Conservation (phyloP, 2,888 invertebrate genomes). For the Sinodicranocentrus sp. region DNA sequence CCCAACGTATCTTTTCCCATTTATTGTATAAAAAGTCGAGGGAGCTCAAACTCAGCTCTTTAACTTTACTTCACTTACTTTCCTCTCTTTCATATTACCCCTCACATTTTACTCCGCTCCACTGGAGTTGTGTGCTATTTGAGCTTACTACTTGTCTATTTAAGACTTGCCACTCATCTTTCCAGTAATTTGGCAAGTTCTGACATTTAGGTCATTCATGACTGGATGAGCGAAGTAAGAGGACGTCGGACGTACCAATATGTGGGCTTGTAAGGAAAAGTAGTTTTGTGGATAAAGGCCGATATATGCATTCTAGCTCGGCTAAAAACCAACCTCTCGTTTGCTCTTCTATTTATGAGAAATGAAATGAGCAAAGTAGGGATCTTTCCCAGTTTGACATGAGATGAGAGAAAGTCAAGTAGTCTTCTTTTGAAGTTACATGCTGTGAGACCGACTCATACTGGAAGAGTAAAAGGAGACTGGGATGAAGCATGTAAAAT, state of each 20-base stretch:
- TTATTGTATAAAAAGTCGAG: background rate
- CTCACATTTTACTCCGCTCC: background rate
- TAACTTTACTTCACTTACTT: background rate
- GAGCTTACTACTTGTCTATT: slow-evolving; percentile 54
- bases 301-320: too few species aligned
- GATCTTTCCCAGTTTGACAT: slow-evolving; percentile 60
- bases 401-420: slow-evolving; percentile 63
- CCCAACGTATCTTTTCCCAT: slow-evolving; percentile 36
- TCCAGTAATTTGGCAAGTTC: slow-evolving; percentile 67
- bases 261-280: too few species aligned
- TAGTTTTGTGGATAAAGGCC: too few species aligned
- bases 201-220: slow-evolving; percentile 67
- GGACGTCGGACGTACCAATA: too few species aligned
- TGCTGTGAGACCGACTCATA: slow-evolving; percentile 40
- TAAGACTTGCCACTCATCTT: slow-evolving; percentile 69
- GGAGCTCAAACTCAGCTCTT: background rate
- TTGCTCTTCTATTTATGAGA: too few species aligned
- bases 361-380: slow-evolving; percentile 53
- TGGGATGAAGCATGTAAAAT: slow-evolving; percentile 57
- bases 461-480: background rate
- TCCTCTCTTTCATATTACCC: slow-evolving; percentile 5
- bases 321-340: too few species aligned
- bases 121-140: slow-evolving; percentile 15
- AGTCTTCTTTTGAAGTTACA: slow-evolving; percentile 60
- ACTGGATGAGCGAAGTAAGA: slow-evolving; percentile 46